Evolutionary conservation across 2,113 vertebrate genomes (phyloP).

Genomic region (Charina bottae): DNA sequence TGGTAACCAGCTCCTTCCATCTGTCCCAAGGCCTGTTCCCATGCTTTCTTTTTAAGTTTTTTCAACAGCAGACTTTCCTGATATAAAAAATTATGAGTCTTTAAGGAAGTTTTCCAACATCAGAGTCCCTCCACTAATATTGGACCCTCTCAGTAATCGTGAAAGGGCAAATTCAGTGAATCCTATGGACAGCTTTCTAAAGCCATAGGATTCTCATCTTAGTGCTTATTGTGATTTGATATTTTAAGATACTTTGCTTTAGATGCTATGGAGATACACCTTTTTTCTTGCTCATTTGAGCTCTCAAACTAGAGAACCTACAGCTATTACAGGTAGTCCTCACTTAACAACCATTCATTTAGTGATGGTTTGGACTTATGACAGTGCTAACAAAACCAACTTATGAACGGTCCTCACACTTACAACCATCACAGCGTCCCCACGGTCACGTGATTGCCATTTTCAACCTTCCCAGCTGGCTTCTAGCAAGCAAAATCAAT

Average conservation of each 20-base stretch:
- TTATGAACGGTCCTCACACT: too few species aligned
- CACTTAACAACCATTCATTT: too few species aligned
- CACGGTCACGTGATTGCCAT: too few species aligned
- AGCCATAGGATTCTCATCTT: not conserved
- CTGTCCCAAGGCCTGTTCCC: not conserved
- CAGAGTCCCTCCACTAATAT: not conserved
- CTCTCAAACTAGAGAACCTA: not conserved
- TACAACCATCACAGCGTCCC: too few species aligned
- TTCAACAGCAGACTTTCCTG: not conserved
- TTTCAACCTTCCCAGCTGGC: too few species aligned
- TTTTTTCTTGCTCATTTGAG: not conserved
- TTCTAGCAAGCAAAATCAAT: too few species aligned
- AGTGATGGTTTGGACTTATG: too few species aligned
- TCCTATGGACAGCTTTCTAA: not conserved
- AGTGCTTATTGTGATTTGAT: not conserved
- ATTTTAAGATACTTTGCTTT: not conserved
- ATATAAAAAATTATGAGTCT: not conserved
- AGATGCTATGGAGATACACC: not conserved
- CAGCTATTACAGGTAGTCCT: not conserved
- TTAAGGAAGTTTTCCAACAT: not conserved
- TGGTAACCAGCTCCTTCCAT: not conserved
- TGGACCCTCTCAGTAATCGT: not conserved
- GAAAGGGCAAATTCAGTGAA: not conserved
- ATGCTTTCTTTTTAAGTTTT: not conserved
- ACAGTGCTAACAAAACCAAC: too few species aligned